Evolutionary conservation across 2,888 invertebrate genomes (phyloP).

Genomic region (Caenorhabditis virilis): DNA sequence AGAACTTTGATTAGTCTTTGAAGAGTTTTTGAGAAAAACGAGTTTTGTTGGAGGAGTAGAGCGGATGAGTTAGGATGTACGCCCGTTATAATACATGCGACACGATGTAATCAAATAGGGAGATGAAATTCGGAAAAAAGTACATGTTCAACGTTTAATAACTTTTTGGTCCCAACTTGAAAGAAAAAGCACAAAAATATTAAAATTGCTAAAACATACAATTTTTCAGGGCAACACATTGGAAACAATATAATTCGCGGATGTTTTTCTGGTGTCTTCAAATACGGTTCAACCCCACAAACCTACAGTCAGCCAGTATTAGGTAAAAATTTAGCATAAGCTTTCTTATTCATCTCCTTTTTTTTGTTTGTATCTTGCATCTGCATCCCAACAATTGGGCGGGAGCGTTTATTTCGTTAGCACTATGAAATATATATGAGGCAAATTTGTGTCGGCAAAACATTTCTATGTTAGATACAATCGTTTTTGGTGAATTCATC

Average conservation of each 20-base stretch:
- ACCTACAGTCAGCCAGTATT: constrained; percentile 19
- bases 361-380: background rate
- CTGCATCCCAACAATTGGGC: too few species aligned
- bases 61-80: too few species aligned
- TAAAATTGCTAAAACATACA: background rate
- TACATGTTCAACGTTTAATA: background rate
- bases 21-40: too few species aligned
- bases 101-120: too few species aligned
- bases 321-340: constrained; percentile 7
- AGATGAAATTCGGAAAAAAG: background rate
- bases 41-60: too few species aligned
- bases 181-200: background rate
- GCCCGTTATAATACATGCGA: too few species aligned
- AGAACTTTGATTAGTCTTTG: too few species aligned
- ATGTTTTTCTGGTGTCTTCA: constrained; percentile 66
- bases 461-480: too few species aligned
- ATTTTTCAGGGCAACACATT: constrained; percentile 64
- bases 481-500: too few species aligned
- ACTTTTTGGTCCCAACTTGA: background rate
- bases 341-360: background rate
- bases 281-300: constrained; percentile 50
- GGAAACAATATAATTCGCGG: constrained; percentile 68
- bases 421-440: too few species aligned
- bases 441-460: too few species aligned
- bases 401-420: too few species aligned